Evolutionary conservation across 2,797 vertebrate genomes (phyloP), one percentile per base, ranked within the genome.

Genomic region (Pipistrellus kuhlii): DNA sequence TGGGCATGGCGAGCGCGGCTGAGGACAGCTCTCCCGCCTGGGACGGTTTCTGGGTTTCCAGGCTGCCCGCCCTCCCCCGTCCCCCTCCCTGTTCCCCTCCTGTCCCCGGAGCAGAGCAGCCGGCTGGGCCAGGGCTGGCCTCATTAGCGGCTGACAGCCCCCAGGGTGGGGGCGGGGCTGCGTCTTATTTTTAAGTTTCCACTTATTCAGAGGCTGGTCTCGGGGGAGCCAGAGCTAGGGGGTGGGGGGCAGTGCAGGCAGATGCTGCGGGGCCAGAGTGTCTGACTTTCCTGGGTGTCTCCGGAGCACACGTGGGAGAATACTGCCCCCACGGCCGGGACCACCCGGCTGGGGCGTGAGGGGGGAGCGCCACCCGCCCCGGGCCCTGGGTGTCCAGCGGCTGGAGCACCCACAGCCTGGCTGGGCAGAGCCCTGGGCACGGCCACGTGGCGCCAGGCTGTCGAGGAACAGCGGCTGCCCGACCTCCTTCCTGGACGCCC

Each of bases 41-140:
- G 0, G 41, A 1, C 0, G 0, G 91, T 98, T 98, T 98, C 98
- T 98, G 96, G 97, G 98, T 98, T 98, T 98, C 93, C 98, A 98
- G 98, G 98, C 97, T 98, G 97, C 66, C 25, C 76, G 9, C 89
- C 53, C 85, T 89, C 72, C 91, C 35, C 0, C 44, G 46, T 44
- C 44, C 44, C 44, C 44, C 8, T 44, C 44, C 44, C 38, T 38
- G 44, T 44, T 8, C 44, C 38, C 38, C 38, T 38, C 38, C 38
- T 4, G 5, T 62, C 89, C 41, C 8, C 0, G 51, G 51, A 30
- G 95, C 12, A 11, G 84, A 30, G 53, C 35, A 30, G n/a, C n/a
- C 11, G 12, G 5, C 76, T 51, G 23, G 14, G 89, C 85, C 35
- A 66, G 0, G 73, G n/a, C 30, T 96, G 97, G 97, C 98, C 98